Evolutionary conservation across 1,140 invertebrate genomes (phyloP).

Genomic region (Anoplolepis gracilipes): DNA sequence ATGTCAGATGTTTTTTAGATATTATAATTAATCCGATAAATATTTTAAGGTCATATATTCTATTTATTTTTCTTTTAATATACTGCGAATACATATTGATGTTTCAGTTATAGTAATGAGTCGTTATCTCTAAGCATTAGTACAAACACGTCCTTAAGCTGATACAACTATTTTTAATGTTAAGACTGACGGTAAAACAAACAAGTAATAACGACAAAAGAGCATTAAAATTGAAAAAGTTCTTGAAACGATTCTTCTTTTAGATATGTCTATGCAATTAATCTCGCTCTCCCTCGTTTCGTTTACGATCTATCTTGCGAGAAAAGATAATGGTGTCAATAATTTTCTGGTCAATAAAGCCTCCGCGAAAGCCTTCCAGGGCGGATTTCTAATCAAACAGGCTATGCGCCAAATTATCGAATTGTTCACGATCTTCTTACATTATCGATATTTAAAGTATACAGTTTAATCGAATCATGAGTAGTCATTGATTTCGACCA

Average conservation of each 20-base stretch:
- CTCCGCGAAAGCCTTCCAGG: background rate
- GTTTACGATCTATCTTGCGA: background rate
- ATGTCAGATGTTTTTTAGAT: background rate
- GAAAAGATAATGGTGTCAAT: background rate
- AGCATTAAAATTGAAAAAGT: background rate
- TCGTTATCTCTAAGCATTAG: no score
- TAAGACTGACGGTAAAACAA: no score
- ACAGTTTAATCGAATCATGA: no score
- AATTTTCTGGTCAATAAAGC: background rate
- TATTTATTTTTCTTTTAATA: background rate
- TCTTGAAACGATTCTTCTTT: background rate
- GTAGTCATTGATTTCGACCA: no score
- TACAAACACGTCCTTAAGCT: no score
- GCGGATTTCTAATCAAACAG: background rate
- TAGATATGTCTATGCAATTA: background rate
- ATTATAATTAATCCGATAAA: background rate
- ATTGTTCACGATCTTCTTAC: no score
- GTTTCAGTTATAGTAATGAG: background rate
- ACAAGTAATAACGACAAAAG: no score
- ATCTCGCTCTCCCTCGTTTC: background rate
- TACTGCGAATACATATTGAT: background rate
- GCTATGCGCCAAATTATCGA: no score
- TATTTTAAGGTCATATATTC: background rate
- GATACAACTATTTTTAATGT: no score
- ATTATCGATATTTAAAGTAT: no score